Evolutionary conservation across 2,888 invertebrate species (phyloP), one percentile per base, ranked within the genome.

Genomic region (Rapana venosa): DNA sequence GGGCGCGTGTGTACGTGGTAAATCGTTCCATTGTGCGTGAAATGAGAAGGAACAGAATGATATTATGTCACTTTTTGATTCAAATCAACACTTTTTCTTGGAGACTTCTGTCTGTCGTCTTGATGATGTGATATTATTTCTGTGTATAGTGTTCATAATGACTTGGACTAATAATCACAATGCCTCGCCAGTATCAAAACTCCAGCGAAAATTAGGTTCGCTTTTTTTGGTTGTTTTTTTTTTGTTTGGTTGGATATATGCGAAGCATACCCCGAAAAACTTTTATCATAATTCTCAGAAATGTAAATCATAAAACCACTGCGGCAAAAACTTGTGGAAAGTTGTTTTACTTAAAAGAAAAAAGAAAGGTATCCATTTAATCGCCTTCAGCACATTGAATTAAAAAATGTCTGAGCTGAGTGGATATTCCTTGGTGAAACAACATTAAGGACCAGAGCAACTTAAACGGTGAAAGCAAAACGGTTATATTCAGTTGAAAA

Each of bases 91-190:
- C 22, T 86, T 56, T 86, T 58, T 61, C n/a, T 35, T 32, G 4
- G 81, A 36, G 26, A 81, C 32, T 81, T 36, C n/a, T n/a, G 32
- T 17, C 20, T 36, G 15, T 35, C 20, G 32, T 81, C 20, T 86
- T 66, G 61, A 86, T 56, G 36, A 87, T 56, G 74, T 77, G 87
- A 74, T 74, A 87, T 79, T 77, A 74, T 87, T 77, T 77, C n/a
- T n/a, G 30, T 87, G 58, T 77, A 77, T 66, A 86, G 86, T 86
- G 86, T 86, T 86, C 86, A 86, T 58, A 17, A 86, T 86, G 32
- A 66, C 26, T 32, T 58, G n/a, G 30, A 81, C 36, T 81, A 15
- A 30, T 77, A 32, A 81, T 81, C 81, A 81, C 81, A 81, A 36
- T 36, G 32, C 86, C 66, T 86, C 87, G 47, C 56, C 35, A 30